Percentiles rank a stretch among this genome's conserved stretches.
These are phyloP conservation scores for Brienomyrus longianalis DNA, from an alignment of 2,113 vertebrate species.

Conservation along the genomic window DNA sequence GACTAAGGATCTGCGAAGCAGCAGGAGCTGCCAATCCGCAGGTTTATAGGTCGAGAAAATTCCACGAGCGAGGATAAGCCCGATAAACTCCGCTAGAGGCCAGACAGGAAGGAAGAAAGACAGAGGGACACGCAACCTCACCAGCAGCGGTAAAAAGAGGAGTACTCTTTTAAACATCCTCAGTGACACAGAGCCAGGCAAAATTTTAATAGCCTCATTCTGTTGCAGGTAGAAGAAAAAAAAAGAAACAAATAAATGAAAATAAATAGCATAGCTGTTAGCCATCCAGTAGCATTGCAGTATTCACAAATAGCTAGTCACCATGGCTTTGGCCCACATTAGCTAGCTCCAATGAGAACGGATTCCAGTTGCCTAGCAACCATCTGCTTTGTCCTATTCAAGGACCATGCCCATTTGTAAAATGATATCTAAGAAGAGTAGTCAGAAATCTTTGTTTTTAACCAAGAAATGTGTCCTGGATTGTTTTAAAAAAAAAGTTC, in stretches of 20 bases:
- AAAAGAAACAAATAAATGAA: neutral
- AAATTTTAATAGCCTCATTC: neutral
- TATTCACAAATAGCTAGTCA: neutral
- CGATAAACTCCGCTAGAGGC: neutral
- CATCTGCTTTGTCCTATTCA: conserved; percentile 3
- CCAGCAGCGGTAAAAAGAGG: neutral
- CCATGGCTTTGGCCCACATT: neutral
- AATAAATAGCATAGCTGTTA: conserved; percentile 1
- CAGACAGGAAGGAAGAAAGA: neutral
- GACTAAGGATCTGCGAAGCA: neutral
- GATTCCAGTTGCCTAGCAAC: conserved; percentile 1
- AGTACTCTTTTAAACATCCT: neutral
- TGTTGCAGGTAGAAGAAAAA: neutral
- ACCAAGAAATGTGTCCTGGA: neutral
- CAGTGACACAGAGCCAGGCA: neutral
- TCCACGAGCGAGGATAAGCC: neutral
- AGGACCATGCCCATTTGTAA: neutral
- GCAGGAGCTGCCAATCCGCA: neutral
- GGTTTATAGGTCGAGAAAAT: neutral
- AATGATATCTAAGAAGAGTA: neutral
- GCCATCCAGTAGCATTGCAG: neutral
- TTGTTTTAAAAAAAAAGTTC: neutral
- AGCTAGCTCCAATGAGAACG: neutral
- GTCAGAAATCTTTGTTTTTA: neutral
- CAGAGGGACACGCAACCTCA: neutral